phyloP scores from a whole-genome alignment of 2,113 vertebrate genomes.

The Cephalopterus ornatus region DNA sequence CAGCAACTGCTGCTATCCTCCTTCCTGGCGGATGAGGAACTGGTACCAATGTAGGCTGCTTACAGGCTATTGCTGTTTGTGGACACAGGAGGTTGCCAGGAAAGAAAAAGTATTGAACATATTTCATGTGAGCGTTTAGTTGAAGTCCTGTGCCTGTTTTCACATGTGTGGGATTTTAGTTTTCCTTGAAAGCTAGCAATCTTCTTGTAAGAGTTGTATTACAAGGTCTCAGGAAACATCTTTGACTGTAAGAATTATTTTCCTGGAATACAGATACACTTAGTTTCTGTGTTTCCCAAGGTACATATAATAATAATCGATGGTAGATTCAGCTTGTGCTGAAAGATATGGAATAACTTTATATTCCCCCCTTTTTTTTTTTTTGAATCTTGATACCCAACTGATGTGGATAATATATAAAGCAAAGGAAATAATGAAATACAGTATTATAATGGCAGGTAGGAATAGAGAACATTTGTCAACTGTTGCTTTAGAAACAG shows the following conservation, averaged over 20 bases:
- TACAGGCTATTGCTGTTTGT: background rate
- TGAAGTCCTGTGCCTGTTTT: background rate
- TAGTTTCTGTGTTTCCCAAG: background rate
- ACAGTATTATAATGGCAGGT: background rate
- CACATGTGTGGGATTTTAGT: background rate
- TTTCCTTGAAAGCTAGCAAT: background rate
- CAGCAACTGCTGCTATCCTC: background rate
- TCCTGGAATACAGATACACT: background rate
- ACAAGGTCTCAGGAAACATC: background rate
- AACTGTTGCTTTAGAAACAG: background rate
- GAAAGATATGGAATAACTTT: background rate
- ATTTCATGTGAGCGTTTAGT: background rate
- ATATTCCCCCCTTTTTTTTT: background rate
- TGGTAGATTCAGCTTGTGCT: background rate
- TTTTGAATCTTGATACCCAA: background rate
- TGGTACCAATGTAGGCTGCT: background rate
- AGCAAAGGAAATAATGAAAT: background rate
- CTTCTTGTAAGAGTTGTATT: background rate
- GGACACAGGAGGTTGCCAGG: background rate
- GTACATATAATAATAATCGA: background rate
- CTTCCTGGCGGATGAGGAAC: background rate
- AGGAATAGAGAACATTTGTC: background rate
- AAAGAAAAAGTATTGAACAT: background rate
- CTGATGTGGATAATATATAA: background rate
- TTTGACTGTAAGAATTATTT: background rate